Percentiles rank a stretch among this genome's conserved stretches.
Conservation (phyloP, 1,140 invertebrate species). For the Bombus cullumanus region DNA sequence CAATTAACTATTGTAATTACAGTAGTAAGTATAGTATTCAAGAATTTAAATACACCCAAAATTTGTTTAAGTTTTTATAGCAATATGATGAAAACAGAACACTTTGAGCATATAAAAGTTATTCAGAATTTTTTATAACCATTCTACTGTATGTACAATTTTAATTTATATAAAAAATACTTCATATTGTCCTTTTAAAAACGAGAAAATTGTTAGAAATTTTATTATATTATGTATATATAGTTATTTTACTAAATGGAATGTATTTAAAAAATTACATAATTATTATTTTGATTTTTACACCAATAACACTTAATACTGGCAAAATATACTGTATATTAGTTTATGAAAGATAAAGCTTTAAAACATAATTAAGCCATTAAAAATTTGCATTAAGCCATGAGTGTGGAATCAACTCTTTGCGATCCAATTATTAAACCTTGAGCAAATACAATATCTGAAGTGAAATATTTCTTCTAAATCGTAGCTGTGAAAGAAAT, state of each 20-base stretch:
- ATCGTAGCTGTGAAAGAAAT: background rate
- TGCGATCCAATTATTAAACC: conserved; percentile 34
- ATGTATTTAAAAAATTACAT: conserved; percentile 41
- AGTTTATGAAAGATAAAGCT: conserved; percentile 41
- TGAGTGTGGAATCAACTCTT: conserved; percentile 43
- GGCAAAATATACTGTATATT: conserved; percentile 22
- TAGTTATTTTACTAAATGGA: conserved; percentile 22
- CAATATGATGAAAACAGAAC: conserved; percentile 14
- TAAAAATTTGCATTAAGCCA: conserved; percentile 27
- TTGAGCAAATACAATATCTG: conserved; percentile 26
- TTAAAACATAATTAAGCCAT: conserved; percentile 39
- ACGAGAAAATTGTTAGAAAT: conserved; percentile 17
- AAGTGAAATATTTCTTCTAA: background rate
- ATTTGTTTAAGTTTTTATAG: background rate
- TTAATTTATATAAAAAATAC: conserved; percentile 58
- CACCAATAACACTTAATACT: conserved; percentile 30
- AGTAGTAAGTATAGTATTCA: background rate
- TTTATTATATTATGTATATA: conserved; percentile 18
- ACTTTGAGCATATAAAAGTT: conserved; percentile 17
- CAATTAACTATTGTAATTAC: background rate
- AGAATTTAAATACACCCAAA: conserved; percentile 3
- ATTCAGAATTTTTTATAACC: conserved; percentile 27
- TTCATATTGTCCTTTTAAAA: conserved; percentile 26
- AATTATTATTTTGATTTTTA: conserved; percentile 25
- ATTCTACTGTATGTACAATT: conserved; percentile 22